Percentiles rank a stretch among this genome's conserved stretches.
Evolutionary conservation across 2,113 vertebrate genomes (phyloP).

Genomic region (Anoplopoma fimbria): DNA sequence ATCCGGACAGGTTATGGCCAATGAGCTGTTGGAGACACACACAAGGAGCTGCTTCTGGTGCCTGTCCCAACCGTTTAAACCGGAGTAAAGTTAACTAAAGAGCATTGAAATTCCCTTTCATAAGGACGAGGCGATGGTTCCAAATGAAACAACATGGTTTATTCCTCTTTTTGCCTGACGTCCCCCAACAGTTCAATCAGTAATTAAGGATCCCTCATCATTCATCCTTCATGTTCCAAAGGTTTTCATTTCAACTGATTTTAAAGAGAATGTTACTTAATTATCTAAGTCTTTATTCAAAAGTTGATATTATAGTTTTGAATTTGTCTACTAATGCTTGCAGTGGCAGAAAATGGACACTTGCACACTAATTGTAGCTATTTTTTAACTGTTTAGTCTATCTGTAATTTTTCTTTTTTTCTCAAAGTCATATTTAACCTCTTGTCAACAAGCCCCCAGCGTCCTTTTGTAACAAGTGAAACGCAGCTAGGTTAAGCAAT

Average conservation of each 20-base stretch:
- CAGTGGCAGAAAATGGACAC: neutral
- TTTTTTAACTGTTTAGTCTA: neutral
- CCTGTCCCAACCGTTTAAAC: neutral
- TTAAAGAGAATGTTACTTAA: neutral
- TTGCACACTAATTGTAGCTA: neutral
- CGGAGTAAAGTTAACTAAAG: neutral
- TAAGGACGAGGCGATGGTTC: neutral
- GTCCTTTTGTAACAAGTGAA: neutral
- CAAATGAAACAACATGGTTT: neutral
- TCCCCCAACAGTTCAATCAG: neutral
- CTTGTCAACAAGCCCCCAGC: neutral
- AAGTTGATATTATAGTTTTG: neutral
- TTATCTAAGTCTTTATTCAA: neutral
- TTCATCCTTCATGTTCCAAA: neutral
- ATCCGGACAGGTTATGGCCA: conserved; percentile 18
- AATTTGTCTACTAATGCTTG: neutral
- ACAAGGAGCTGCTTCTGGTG: conserved; percentile 10
- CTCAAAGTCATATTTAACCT: neutral
- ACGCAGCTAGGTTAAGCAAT: neutral
- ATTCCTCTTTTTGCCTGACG: neutral
- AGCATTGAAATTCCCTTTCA: neutral
- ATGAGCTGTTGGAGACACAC: conserved; percentile 27
- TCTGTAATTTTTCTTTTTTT: neutral
- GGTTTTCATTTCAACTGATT: neutral
- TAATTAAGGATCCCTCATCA: neutral